Conservation (phyloP, 2,888 invertebrate genomes). For the Synergus gifuensis region DNA sequence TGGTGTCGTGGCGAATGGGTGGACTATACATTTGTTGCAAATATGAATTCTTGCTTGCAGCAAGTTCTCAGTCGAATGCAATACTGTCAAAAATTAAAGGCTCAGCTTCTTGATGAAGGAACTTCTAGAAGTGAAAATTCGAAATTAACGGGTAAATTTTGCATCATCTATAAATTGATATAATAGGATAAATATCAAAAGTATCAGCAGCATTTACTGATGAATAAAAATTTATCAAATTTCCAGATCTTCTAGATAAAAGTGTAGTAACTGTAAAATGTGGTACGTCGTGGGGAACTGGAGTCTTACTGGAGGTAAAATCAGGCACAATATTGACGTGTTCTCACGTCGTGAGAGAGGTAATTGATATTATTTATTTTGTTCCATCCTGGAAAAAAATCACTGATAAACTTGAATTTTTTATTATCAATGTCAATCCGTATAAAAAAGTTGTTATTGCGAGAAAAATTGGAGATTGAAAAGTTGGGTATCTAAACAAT, state of each 20-base stretch:
- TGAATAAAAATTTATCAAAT: conserved; percentile 4
- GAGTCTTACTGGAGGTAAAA: conserved; percentile 78
- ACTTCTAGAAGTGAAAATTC: conserved; percentile 18
- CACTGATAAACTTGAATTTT: not conserved
- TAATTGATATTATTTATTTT: conserved; percentile 63
- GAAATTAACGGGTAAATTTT: conserved; percentile 24
- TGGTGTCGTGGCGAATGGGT: conserved; percentile 84
- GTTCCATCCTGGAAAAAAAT: not conserved
- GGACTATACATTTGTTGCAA: conserved; percentile 81
- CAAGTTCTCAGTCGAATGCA: conserved; percentile 64
- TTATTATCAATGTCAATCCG: not conserved
- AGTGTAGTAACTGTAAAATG: conserved; percentile 81
- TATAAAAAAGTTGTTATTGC: conserved; percentile 20
- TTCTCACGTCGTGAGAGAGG: conserved; percentile 81
- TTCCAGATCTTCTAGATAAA: conserved; percentile 79
- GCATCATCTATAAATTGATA: not conserved
- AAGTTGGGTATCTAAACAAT: not conserved
- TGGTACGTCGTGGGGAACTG: conserved; percentile 82
- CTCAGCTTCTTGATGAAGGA: not conserved
- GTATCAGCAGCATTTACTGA: too few species aligned
- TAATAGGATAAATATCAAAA: not conserved
- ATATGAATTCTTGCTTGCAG: conserved; percentile 78
- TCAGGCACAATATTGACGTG: conserved; percentile 81
- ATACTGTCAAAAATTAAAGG: conserved; percentile 6
- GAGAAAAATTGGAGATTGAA: not conserved